Evolutionary conservation across 2,113 vertebrate genomes (phyloP), one percentile per base, ranked within the genome.

Genomic region (Prionailurus bengalensis): DNA sequence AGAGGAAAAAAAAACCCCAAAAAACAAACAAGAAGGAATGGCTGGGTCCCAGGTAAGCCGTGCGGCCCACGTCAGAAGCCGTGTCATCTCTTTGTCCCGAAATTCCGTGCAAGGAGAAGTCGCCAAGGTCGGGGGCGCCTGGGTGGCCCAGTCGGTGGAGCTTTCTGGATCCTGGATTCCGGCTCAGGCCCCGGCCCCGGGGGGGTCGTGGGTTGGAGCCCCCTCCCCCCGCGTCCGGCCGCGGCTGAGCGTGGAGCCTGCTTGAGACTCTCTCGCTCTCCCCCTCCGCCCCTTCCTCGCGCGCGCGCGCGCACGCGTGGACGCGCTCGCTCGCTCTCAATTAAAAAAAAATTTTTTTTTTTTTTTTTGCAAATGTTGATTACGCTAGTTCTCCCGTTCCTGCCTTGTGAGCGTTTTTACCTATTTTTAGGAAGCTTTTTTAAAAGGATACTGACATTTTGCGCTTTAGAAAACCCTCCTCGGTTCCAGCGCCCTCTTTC

Each of bases 161-260:
- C 71, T 5, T 14, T 23, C 39, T 12, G 23, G 4, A 23, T 25
- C 29, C 25, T 2, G 3, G 25, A 2, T 5, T 4, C 1, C 9
- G n/a, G 68, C n/a, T 71, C 68, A 1, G n/a, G 68, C 11, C 7
- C 39, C 7, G 73, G 14, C 27, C 39, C 27, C 42, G 42, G 73
- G 73, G 51, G 58, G 58, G 58, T 23, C 58, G 58, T 61, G 58
- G 58, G 58, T 17, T 8, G 58, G 58, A 61, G 58, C 58, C 21
- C 58, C 21, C 58, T 21, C 58, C 2, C 58, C 58, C 58, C 58
- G 58, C 58, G 58, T 7, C 58, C 58, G 58, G 19, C 58, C 21
- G 7, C 58, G 58, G 58, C 58, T 8, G 58, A 61, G 58, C 58
- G 58, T 61, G 58, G 58, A 61, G 58, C 58, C 58, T 61, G 58